Base-by-base conservation (phyloP, 2,113 vertebrate genomes). In the Oryzias curvinotus region DNA sequence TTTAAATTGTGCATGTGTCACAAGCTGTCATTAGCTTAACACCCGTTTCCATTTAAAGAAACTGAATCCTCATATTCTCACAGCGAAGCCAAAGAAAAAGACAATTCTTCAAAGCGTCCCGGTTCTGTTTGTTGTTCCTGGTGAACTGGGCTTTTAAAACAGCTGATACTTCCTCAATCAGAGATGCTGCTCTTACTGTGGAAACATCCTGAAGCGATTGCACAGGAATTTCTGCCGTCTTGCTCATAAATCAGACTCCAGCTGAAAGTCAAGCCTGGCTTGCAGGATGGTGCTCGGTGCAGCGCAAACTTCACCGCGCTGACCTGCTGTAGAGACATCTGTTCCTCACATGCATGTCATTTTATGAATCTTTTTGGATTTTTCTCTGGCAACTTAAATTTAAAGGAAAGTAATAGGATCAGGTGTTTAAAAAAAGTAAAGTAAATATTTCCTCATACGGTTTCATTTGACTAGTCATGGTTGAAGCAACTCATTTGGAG, bases 181-280 rank as follows among this genome's bases (percentile, higher is more conserved):
- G 59, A 78, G 70, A 72, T 77, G 71, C 76, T 77, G 30, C 77
- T 74, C 65, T 76, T 45, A 65, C 79, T 78, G 66, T 30, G 42
- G 71, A 82, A 71, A 89, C 91, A 89, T 80, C 80, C 83, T 90
- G 89, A 89, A 92, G 73, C 83, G 56, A 90, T 92, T 83, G 82
- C 52, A 42, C 50, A 86, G 86, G 82, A 84, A 89, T 90, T 90
- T 84, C 75, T 88, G 80, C 57, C 77, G 83, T 52, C 52, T 48
- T 60, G 62, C 63, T 86, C 87, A 79, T 89, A 87, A 88, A 86
- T 90, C 81, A 81, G 52, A 54, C 65, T 64, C 81, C 63, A 71
- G 69, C 83, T 74, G 76, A 55, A 50, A 66, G 62, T 61, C 52
- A 25, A 62, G 55, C 62, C 66, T 41, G 36, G 70, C 56, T 47